Evolutionary conservation across 37 sponge, comb jelly and placozoan species (phyloP).

Genomic region (Agelas oroides): DNA sequence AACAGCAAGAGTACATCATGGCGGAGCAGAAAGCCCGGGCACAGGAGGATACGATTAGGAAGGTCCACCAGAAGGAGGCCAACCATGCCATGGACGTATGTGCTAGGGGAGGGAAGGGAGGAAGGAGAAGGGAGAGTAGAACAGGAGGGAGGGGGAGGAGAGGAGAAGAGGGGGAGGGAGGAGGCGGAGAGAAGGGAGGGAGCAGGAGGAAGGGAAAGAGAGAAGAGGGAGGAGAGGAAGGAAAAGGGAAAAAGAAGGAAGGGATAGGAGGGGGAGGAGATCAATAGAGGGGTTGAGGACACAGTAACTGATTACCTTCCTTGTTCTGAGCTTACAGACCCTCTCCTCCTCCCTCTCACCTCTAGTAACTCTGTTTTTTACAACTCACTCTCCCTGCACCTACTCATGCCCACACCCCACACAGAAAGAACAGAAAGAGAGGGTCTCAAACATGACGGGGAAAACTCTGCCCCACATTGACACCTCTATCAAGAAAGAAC

Average conservation of each 20-base stretch:
- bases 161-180: neutral
- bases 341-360: too few relatives aligned
- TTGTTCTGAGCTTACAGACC: too few relatives aligned
- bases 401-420: neutral
- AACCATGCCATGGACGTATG: conserved; percentile 75
- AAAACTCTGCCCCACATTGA: conserved; percentile 31
- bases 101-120: neutral
- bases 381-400: too few relatives aligned
- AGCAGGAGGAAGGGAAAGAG: neutral
- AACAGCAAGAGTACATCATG: conserved; percentile 48
- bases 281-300: too few relatives aligned
- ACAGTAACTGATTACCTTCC: too few relatives aligned
- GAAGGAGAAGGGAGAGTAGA: neutral
- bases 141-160: neutral
- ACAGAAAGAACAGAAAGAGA: conserved; percentile 48
- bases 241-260: too few relatives aligned
- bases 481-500: conserved; percentile 45
- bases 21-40: conserved; percentile 52
- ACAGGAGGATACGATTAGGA: conserved; percentile 65
- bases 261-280: too few relatives aligned
- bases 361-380: too few relatives aligned
- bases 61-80: conserved; percentile 69
- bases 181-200: neutral
- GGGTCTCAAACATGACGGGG: conserved; percentile 31
- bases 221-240: too few relatives aligned